Percentiles rank a stretch among this genome's conserved stretches.
Evolutionary conservation across 1,140 invertebrate species (phyloP).

Genomic region (Andrena cerasifolii): DNA sequence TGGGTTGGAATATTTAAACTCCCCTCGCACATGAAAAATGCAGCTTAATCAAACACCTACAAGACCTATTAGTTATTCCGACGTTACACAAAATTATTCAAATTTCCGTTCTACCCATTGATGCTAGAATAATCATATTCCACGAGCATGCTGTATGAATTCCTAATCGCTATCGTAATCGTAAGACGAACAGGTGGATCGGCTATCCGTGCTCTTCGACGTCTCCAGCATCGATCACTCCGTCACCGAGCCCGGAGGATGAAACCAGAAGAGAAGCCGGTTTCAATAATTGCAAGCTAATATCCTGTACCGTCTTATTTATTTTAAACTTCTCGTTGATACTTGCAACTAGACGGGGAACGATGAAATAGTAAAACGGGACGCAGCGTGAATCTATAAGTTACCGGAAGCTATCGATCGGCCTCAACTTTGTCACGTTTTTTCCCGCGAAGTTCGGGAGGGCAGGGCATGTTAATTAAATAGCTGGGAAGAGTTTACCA

Average conservation of each 20-base stretch:
- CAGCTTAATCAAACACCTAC: not conserved
- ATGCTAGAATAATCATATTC: constrained; percentile 29
- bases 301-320: constrained; percentile 1
- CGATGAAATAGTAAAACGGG: not conserved
- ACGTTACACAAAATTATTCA: constrained; percentile 36
- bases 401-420: not conserved
- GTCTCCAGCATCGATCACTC: constrained; percentile 13
- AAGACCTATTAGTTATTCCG: not conserved
- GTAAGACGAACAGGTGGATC: constrained; percentile 10
- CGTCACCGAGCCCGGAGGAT: not conserved
- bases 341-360: not conserved
- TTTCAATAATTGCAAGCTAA: constrained; percentile 16
- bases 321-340: not conserved
- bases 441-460: constrained; percentile 2
- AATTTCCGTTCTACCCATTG: constrained; percentile 3
- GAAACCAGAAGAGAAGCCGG: not conserved
- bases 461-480: constrained; percentile 65
- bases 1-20: constrained; percentile 7
- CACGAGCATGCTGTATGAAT: constrained; percentile 20
- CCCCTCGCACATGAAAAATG: not conserved
- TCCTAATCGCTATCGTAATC: constrained; percentile 19
- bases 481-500: constrained; percentile 67
- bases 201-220: constrained; percentile 14
- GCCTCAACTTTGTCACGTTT: not conserved
- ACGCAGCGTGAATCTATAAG: constrained; percentile 2